Conservation (phyloP, 1,140 invertebrate species). For the Dinoponera quadriceps region DNA sequence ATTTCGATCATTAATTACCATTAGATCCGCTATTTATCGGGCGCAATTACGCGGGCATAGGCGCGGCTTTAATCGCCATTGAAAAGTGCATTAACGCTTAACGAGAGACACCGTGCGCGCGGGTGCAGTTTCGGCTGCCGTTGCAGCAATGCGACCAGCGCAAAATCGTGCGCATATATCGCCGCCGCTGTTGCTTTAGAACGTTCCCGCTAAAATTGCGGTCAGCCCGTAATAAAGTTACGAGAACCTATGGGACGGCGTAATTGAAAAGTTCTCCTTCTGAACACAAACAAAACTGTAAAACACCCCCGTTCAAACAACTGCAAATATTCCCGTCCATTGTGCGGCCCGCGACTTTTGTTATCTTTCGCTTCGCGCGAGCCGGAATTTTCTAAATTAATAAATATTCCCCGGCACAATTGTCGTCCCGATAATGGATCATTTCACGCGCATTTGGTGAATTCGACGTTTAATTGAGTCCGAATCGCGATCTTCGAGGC, state of each 20-base stretch:
- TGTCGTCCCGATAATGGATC: background rate
- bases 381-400: background rate
- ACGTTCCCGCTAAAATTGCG: slow-evolving; percentile 63
- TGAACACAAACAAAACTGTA: slow-evolving; percentile 53
- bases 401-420: background rate
- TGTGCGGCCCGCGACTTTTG: slow-evolving; percentile 8
- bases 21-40: slow-evolving; percentile 26
- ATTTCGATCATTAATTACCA: slow-evolving; percentile 42
- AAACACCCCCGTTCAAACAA: slow-evolving; percentile 47
- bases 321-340: slow-evolving; percentile 23
- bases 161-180: slow-evolving; percentile 50
- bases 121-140: slow-evolving; percentile 54
- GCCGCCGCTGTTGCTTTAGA: slow-evolving; percentile 53
- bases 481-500: background rate
- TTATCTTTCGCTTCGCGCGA: background rate
- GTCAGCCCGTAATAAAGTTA: slow-evolving; percentile 66
- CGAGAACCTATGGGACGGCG: slow-evolving; percentile 48
- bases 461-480: background rate
- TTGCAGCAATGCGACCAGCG: slow-evolving; percentile 33
- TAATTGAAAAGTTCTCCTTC: slow-evolving; percentile 58
- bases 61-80: slow-evolving; percentile 51
- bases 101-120: slow-evolving; percentile 52
- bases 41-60: slow-evolving; percentile 25
- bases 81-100: slow-evolving; percentile 65
- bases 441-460: background rate